These are phyloP conservation scores for Boleophthalmus pectinirostris DNA, from an alignment of 2,113 vertebrate species.

Conservation along the genomic window DNA sequence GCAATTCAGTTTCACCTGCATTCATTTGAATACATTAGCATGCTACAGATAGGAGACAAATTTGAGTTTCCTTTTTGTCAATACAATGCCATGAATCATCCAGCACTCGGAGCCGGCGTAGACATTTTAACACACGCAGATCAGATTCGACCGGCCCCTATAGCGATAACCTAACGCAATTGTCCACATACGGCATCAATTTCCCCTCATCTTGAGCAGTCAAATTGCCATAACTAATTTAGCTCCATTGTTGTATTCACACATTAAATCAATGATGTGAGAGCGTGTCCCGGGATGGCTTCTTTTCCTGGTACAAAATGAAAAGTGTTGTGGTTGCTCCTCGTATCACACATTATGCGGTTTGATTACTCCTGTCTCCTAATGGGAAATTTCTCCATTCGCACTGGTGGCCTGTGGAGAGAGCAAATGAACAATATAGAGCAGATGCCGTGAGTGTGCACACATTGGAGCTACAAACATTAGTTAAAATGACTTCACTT, in stretches of 20 bases:
- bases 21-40: not conserved
- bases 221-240: conserved; percentile 39
- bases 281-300: not conserved
- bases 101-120: not conserved
- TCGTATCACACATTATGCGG: not conserved
- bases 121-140: not conserved
- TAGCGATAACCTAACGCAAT: not conserved
- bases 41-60: not conserved
- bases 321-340: not conserved
- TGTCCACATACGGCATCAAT: not conserved
- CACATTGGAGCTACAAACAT: not conserved
- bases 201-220: conserved; percentile 15
- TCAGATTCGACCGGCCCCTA: not conserved
- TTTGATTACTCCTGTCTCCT: conserved; percentile 1
- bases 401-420: not conserved
- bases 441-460: not conserved
- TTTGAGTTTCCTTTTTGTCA: not conserved
- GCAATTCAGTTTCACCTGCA: not conserved
- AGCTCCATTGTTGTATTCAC: conserved; percentile 13
- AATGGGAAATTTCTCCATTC: not conserved
- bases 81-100: not conserved
- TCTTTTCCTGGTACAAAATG: not conserved
- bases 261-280: conserved; percentile 18
- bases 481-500: not conserved
- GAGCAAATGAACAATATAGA: not conserved